Evolutionary conservation across 2,797 vertebrate species (phyloP).

Genomic region (Tenualosa thibaudeaui): DNA sequence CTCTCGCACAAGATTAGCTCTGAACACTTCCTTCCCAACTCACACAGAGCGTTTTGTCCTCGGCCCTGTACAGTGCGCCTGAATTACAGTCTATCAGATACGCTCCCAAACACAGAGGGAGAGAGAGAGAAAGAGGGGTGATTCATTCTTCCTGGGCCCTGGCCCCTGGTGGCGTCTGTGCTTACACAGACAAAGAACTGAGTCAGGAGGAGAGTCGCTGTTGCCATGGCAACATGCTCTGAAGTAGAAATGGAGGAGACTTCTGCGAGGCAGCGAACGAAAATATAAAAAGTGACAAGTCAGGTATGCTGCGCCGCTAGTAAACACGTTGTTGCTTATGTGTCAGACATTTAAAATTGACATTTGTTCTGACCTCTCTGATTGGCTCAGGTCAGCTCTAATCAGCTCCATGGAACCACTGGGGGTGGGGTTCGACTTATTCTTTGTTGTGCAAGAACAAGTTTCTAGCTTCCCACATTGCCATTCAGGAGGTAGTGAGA

Average conservation of each 20-base stretch:
- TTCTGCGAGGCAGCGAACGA: not conserved
- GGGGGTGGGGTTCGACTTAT: not conserved
- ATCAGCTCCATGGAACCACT: not conserved
- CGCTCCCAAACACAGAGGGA: conserved; percentile 25
- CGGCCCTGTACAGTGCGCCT: conserved; percentile 44
- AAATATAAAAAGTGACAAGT: not conserved
- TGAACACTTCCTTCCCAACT: conserved; percentile 43
- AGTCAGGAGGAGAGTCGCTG: conserved; percentile 28
- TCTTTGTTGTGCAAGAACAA: not conserved
- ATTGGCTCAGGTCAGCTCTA: too few relatives aligned
- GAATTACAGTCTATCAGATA: conserved; percentile 48
- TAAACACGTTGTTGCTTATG: not conserved
- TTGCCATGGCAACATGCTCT: not conserved
- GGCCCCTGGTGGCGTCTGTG: conserved; percentile 16
- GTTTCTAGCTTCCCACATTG: not conserved
- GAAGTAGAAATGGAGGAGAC: not conserved
- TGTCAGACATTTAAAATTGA: not conserved
- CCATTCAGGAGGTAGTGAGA: not conserved
- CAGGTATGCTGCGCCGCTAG: not conserved
- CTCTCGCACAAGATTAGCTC: conserved; percentile 36
- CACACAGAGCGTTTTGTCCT: conserved; percentile 48
- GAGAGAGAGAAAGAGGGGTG: not conserved
- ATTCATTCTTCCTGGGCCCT: conserved; percentile 30
- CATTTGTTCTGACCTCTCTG: not conserved
- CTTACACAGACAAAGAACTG: conserved; percentile 33